A percentile compares a stretch with the other conserved stretches of the same genome.
Conservation (phyloP, 2,888 invertebrate genomes). For the Cerceris ruficornis region DNA sequence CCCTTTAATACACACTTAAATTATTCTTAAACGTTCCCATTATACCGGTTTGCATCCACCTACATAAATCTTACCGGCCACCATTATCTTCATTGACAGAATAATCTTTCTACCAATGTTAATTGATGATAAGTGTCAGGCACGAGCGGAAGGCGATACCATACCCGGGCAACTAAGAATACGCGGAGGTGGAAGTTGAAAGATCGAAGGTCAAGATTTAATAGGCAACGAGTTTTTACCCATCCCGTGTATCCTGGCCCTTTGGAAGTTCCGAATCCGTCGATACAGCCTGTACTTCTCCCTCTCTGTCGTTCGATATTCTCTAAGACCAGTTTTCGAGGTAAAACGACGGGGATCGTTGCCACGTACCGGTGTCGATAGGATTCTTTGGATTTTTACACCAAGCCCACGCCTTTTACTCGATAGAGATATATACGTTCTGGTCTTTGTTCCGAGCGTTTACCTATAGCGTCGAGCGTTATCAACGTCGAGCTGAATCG, state of each 20-base stretch:
- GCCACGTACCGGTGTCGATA: background rate
- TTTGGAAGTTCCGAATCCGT: background rate
- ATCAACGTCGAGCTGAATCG: constrained; percentile 41
- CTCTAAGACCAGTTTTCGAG: background rate
- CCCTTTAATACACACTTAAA: background rate
- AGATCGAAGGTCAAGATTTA: constrained; percentile 21
- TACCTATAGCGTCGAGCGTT: constrained; percentile 15
- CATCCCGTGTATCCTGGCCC: constrained; percentile 5
- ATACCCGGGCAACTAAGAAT: background rate
- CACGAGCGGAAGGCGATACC: constrained; percentile 8
- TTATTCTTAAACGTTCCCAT: constrained; percentile 23
- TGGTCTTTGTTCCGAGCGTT: background rate
- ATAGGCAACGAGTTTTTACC: constrained; percentile 3
- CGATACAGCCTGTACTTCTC: background rate
- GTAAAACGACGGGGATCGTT: background rate
- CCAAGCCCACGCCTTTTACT: background rate
- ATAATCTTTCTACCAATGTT: constrained; percentile 37
- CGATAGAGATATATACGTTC: background rate
- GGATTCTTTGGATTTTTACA: constrained; percentile 1
- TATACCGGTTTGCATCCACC: constrained; percentile 7
- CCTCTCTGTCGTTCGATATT: background rate
- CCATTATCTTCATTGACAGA: constrained; percentile 36
- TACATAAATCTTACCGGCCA: constrained; percentile 32
- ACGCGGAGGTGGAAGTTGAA: constrained; percentile 19
- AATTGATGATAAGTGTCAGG: constrained; percentile 39